Evolutionary conservation across 2,797 vertebrate genomes (phyloP).

Genomic region (Menidia menidia): DNA sequence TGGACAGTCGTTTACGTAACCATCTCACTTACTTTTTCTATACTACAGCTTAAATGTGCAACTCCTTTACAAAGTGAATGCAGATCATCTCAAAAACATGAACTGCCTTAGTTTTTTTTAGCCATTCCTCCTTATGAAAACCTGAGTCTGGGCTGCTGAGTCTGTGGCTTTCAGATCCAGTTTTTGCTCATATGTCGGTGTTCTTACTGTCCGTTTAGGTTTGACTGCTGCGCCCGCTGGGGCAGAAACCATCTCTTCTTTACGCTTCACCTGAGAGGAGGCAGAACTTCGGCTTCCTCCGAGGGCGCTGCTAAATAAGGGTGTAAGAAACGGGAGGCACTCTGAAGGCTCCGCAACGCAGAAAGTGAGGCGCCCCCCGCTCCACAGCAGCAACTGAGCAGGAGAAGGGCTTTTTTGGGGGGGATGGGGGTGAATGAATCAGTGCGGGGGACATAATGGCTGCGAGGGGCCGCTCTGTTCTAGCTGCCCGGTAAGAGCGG

Average conservation of each 20-base stretch:
- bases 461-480: slow-evolving; percentile 46
- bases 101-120: slow-evolving; percentile 23
- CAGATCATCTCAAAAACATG: slow-evolving; percentile 52
- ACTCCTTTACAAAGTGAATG: slow-evolving; percentile 52
- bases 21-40: slow-evolving; percentile 37
- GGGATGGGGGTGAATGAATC: background rate
- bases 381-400: slow-evolving; percentile 57
- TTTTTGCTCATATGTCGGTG: slow-evolving; percentile 21
- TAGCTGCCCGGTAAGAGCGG: slow-evolving; percentile 89
- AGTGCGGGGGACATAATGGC: slow-evolving; percentile 17
- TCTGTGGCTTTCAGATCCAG: slow-evolving; percentile 36
- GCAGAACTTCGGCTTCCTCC: slow-evolving; percentile 22
- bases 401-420: slow-evolving; percentile 14
- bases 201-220: slow-evolving; percentile 9
- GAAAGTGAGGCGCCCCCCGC: slow-evolving; percentile 20
- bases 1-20: slow-evolving; percentile 8
- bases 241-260: slow-evolving; percentile 48
- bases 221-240: background rate
- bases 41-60: slow-evolving; percentile 54
- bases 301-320: slow-evolving; percentile 21
- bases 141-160: slow-evolving; percentile 6
- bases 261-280: slow-evolving; percentile 33
- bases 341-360: slow-evolving; percentile 38
- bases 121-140: slow-evolving; percentile 15
- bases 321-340: slow-evolving; percentile 48